Percentiles rank a stretch among this genome's conserved stretches.
These are phyloP conservation scores for Montipora sp. DNA, from an alignment of 64 coral and sea anemone genomes.

Conservation along the genomic window DNA sequence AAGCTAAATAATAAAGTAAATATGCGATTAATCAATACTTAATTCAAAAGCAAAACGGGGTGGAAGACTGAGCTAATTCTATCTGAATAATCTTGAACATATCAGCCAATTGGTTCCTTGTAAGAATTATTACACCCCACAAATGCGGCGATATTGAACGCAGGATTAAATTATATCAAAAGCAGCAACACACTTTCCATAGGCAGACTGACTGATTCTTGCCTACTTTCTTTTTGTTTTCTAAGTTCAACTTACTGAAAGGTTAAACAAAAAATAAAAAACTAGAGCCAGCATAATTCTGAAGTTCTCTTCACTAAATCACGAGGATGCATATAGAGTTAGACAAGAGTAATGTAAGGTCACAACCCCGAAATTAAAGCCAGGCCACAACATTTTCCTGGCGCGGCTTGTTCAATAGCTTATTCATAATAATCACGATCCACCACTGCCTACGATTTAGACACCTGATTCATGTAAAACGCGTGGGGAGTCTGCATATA, in stretches of 20 bases:
- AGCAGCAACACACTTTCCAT: neutral
- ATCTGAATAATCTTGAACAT: neutral
- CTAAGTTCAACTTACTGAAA: neutral
- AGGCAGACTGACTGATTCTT: neutral
- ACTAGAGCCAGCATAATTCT: neutral
- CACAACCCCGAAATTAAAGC: neutral
- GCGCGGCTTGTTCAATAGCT: neutral
- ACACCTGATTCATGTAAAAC: neutral
- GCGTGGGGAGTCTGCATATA: neutral
- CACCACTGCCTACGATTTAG: neutral
- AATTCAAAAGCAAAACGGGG: neutral
- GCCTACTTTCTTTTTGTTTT: neutral
- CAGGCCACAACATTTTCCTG: neutral
- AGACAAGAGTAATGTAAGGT: neutral
- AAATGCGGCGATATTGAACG: neutral
- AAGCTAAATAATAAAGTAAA: slow-evolving; percentile 5
- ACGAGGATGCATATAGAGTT: neutral
- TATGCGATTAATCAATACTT: neutral
- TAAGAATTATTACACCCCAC: neutral
- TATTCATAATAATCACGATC: neutral
- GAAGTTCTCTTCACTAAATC: neutral
- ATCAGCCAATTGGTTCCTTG: neutral
- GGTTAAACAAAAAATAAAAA: neutral
- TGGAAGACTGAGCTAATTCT: neutral
- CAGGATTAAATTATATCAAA: neutral